Evolutionary conservation across 30 jellyfish, hydroid and myxozoan genomes (phyloP).

Genomic region (Turritopsis dohrnii): DNA sequence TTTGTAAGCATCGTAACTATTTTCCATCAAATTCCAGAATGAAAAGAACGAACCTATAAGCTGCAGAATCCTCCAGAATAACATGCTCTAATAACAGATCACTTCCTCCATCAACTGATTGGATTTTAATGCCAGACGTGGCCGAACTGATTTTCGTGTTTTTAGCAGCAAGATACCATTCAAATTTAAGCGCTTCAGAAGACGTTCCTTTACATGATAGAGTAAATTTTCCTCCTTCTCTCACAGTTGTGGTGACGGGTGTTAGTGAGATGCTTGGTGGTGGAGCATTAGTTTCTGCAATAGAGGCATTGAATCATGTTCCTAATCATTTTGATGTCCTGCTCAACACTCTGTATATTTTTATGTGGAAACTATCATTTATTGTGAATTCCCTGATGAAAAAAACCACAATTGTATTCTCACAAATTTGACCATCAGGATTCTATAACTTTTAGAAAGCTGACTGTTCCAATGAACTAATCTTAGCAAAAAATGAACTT

Average conservation of each 20-base stretch:
- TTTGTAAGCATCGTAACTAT: too few species aligned
- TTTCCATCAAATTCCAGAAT: not conserved
- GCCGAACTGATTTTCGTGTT: not conserved
- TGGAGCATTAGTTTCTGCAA: not conserved
- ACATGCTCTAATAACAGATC: slow-evolving; percentile 36
- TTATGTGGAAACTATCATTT: too few species aligned
- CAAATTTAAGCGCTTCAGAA: not conserved
- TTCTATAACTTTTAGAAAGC: too few species aligned
- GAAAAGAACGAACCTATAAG: slow-evolving; percentile 6
- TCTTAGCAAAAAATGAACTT: too few species aligned
- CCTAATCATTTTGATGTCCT: too few species aligned
- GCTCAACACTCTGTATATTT: too few species aligned
- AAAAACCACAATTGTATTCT: too few species aligned
- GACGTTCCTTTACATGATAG: slow-evolving; percentile 65
- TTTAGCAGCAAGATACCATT: slow-evolving; percentile 25
- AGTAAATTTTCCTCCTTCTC: slow-evolving; percentile 57
- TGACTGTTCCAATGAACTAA: too few species aligned
- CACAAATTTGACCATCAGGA: too few species aligned
- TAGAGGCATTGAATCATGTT: not conserved
- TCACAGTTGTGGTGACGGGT: slow-evolving; percentile 28
- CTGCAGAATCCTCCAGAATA: slow-evolving; percentile 59
- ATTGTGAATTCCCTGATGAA: too few species aligned
- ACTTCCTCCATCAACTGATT: not conserved
- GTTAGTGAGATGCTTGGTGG: slow-evolving; percentile 55
- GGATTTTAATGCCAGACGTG: slow-evolving; percentile 5